A percentile compares a stretch with the other conserved stretches of the same genome.
Evolutionary conservation across 2,888 invertebrate genomes (phyloP).

Genomic region (Drosophila borborema): DNA sequence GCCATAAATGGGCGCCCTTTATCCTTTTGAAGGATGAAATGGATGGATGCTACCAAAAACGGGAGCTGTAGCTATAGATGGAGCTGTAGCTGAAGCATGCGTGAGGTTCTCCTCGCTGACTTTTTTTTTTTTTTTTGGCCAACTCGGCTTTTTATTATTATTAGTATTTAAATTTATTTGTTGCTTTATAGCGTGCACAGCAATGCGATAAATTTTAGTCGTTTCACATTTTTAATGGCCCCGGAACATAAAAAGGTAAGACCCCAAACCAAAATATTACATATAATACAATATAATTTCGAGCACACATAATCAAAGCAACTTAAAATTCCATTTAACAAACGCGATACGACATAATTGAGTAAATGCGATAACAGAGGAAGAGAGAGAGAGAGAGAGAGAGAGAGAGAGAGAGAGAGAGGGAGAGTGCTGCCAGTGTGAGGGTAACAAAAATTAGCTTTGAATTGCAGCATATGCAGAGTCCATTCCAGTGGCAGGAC

Average conservation of each 20-base stretch:
- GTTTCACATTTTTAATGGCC: slow-evolving; percentile 71
- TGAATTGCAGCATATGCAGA: slow-evolving; percentile 69
- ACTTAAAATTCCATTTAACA: slow-evolving; percentile 77
- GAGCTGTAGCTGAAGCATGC: slow-evolving; percentile 47
- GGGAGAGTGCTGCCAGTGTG: neutral
- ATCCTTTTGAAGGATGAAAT: slow-evolving; percentile 67
- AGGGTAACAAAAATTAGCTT: neutral
- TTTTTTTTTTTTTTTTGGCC: slow-evolving; percentile 25
- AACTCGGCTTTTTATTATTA: slow-evolving; percentile 70
- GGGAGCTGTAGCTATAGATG: slow-evolving; percentile 19
- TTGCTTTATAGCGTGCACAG: slow-evolving; percentile 76
- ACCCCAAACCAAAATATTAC: slow-evolving; percentile 50
- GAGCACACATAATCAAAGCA: slow-evolving; percentile 68
- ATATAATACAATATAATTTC: slow-evolving; percentile 65
- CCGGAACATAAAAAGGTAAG: slow-evolving; percentile 15
- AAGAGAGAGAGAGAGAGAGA: neutral
- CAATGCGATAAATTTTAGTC: slow-evolving; percentile 69
- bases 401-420: neutral
- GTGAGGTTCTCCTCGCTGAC: slow-evolving; percentile 45
- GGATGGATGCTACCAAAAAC: slow-evolving; percentile 62
- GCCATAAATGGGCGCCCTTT: slow-evolving; percentile 81
- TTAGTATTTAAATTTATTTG: slow-evolving; percentile 81
- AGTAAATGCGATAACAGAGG: slow-evolving; percentile 44
- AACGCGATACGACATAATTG: slow-evolving; percentile 76
- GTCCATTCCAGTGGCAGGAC: slow-evolving; percentile 57